These are phyloP conservation scores for Acridotheres tristis DNA, from an alignment of 2,797 vertebrate genomes.

Conservation along the genomic window DNA sequence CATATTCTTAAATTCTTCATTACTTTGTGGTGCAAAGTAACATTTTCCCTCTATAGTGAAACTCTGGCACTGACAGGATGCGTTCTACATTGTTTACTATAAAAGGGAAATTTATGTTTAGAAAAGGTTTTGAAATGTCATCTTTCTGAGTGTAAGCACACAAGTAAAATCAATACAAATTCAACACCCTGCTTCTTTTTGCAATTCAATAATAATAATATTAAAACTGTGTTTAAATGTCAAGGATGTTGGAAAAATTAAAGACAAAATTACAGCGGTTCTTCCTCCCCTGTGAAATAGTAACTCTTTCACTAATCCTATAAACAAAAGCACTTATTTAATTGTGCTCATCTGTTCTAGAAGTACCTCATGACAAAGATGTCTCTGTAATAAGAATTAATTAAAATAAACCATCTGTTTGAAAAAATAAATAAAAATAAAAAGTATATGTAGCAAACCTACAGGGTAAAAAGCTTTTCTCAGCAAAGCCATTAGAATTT, in stretches of 20 bases:
- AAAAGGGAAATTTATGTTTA: slow-evolving; percentile 46
- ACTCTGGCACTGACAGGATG: neutral
- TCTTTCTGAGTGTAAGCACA: slow-evolving; percentile 53
- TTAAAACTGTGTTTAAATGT: slow-evolving; percentile 71
- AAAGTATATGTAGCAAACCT: neutral
- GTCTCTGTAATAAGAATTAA: slow-evolving; percentile 74
- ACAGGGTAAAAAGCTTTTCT: slow-evolving; percentile 1
- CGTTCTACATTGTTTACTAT: slow-evolving; percentile 56
- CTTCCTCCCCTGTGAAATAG: slow-evolving; percentile 60
- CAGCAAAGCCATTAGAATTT: neutral
- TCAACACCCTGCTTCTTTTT: slow-evolving; percentile 55
- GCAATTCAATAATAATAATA: slow-evolving; percentile 66
- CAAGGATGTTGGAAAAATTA: slow-evolving; percentile 71
- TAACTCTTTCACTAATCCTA: slow-evolving; percentile 63
- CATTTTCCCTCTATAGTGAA: neutral
- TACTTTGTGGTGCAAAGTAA: neutral
- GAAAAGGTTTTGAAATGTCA: slow-evolving; percentile 56
- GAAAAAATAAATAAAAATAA: slow-evolving; percentile 27
- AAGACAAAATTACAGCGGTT: slow-evolving; percentile 67
- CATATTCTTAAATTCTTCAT: neutral
- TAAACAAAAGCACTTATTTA: slow-evolving; percentile 71
- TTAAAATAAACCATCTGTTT: slow-evolving; percentile 74
- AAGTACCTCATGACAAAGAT: slow-evolving; percentile 68
- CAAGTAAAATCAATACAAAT: slow-evolving; percentile 66
- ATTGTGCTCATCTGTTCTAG: slow-evolving; percentile 69